A percentile compares a stretch with the other conserved stretches of the same genome.
Evolutionary conservation across 2,888 invertebrate species (phyloP).

Genomic region (Yponomeuta plumbellus): DNA sequence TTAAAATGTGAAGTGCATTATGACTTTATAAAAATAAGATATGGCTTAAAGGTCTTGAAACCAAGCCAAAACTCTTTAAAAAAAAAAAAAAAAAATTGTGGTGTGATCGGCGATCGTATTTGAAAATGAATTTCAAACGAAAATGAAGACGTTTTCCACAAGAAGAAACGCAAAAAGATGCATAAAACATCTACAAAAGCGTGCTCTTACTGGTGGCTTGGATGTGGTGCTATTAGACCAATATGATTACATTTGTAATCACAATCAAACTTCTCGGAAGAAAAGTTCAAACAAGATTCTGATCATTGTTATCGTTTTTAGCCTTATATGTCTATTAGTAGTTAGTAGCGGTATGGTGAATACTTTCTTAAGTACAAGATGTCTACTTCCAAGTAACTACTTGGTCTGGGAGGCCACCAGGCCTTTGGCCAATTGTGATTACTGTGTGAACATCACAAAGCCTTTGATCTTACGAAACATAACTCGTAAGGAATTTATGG

Average conservation of each 20-base stretch:
- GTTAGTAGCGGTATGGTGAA: slow-evolving; percentile 38
- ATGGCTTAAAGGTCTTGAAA: no score
- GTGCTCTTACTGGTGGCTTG: slow-evolving; percentile 47
- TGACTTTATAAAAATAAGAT: no score
- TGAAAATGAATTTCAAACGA: slow-evolving; percentile 4
- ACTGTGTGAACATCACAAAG: slow-evolving; percentile 82
- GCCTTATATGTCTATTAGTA: slow-evolving; percentile 39
- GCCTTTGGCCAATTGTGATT: slow-evolving; percentile 87
- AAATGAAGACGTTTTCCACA: slow-evolving; percentile 20
- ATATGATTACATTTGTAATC: slow-evolving; percentile 44
- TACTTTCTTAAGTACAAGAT: slow-evolving; percentile 78
- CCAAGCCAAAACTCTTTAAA: no score
- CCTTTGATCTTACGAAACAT: slow-evolving; percentile 82
- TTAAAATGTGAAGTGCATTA: no score
- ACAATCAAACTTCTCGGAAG: slow-evolving; percentile 32
- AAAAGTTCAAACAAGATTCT: slow-evolving; percentile 33
- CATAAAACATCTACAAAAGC: slow-evolving; percentile 42
- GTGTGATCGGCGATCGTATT: not conserved
- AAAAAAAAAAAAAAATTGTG: no score
- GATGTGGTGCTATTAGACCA: slow-evolving; percentile 36
- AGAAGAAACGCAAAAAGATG: slow-evolving; percentile 30
- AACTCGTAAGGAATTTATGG: slow-evolving; percentile 81
- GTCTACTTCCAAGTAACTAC: slow-evolving; percentile 89
- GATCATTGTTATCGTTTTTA: slow-evolving; percentile 33
- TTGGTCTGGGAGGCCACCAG: slow-evolving; percentile 91